Evolutionary conservation across 2,113 vertebrate genomes (phyloP), one percentile per base, ranked within the genome.

Genomic region (Pimephales promelas): DNA sequence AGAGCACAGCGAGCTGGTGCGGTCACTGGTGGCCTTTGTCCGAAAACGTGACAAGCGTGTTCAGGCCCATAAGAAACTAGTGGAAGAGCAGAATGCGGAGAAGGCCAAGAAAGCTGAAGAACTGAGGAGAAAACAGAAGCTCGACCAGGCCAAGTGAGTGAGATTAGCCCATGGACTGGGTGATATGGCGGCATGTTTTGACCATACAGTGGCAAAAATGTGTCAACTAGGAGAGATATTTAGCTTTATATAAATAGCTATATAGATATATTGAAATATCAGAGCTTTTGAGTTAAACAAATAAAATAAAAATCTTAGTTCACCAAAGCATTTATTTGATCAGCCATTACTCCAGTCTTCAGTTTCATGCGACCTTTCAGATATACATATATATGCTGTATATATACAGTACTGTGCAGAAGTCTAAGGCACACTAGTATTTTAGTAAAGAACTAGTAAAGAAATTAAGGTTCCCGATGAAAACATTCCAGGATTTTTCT

Each of bases 71-170:
- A 95, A 95, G 78, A 97, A 94, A 84, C 94, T 97, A 49, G 92
- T 98, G 86, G 96, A 98, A 87, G 96, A 99, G 75, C 96, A 97
- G 92, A 99, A 99, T 0, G 96, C 96, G 0, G 96, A 97, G 92
- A 99, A 98, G 90, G 90, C 92, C 4, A 95, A 91, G 88, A 98
- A 97, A 81, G 92, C 92, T 1, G 96, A 98, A 81, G 96, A 96
- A 79, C 93, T 96, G 87, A 92, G 95, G 56, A 93, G 96, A 81
- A 95, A 96, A 61, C 97, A 99, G 92, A 97, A 96, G 72, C 94
- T 97, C 6, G 93, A 91, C 88, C 97, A 97, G 89, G 97, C 97
- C 10, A 98, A 94, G 98, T 98, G 90, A 71, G 95, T 86, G 10
- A 31, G 14, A 49, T 79, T 40, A 26, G 34, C 6, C 4, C 34